Evolutionary conservation across 2,797 vertebrate genomes (phyloP).

Genomic region (Aulostomus chinensis): DNA sequence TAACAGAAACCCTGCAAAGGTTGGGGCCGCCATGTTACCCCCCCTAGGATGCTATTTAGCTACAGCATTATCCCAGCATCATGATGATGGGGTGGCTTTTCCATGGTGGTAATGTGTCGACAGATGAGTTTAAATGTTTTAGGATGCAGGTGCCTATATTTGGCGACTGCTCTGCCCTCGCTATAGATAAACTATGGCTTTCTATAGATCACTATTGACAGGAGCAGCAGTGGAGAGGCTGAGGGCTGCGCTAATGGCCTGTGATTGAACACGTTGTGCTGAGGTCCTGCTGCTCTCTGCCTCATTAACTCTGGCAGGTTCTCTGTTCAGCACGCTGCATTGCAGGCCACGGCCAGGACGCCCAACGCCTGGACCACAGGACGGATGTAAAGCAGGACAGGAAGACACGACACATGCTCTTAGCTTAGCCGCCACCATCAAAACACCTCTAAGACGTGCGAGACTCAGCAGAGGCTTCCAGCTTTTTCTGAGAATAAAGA

Average conservation of each 20-base stretch:
- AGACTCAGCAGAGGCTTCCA: neutral
- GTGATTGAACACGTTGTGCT: slow-evolving; percentile 76
- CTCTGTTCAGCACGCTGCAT: slow-evolving; percentile 61
- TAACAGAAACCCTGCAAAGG: too few species aligned
- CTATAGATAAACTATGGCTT: slow-evolving; percentile 68
- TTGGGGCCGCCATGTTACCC: too few species aligned
- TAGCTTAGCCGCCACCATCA: too few species aligned
- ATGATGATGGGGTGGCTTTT: too few species aligned
- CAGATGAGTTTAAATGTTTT: too few species aligned
- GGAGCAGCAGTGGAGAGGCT: slow-evolving; percentile 55
- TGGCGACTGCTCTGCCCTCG: slow-evolving; percentile 24
- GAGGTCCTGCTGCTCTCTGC: slow-evolving; percentile 70
- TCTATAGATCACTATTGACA: slow-evolving; percentile 76
- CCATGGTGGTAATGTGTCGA: too few species aligned
- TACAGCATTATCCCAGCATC: too few species aligned
- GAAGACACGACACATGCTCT: too few species aligned
- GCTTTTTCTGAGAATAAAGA: neutral
- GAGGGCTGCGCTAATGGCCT: slow-evolving; percentile 70
- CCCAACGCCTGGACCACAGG: slow-evolving; percentile 41
- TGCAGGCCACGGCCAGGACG: slow-evolving; percentile 53
- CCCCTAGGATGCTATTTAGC: too few species aligned
- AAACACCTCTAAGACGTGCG: too few species aligned
- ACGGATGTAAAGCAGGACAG: slow-evolving; percentile 11
- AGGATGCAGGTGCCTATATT: slow-evolving; percentile 20
- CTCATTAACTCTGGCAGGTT: slow-evolving; percentile 77